phyloP scores from a whole-genome alignment of 2,888 invertebrate species.

The Rhopalosiphum nymphaeae region DNA sequence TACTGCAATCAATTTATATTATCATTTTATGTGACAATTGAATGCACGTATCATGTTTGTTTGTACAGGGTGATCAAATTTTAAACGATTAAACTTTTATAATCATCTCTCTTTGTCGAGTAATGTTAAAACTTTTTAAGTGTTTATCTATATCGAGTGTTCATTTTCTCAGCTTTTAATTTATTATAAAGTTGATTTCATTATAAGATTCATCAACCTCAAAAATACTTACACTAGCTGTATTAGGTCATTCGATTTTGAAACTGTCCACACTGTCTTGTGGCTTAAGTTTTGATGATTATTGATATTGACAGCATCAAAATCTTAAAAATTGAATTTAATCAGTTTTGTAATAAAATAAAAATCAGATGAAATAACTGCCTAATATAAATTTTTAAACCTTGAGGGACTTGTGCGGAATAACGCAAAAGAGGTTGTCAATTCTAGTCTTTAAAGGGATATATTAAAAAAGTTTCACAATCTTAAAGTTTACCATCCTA shows the following conservation, averaged over 20 bases:
- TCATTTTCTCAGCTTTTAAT: neutral
- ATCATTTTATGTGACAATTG: slow-evolving; percentile 10
- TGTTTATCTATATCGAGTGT: neutral
- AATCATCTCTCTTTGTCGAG: neutral
- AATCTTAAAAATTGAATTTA: neutral
- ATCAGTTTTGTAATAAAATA: neutral
- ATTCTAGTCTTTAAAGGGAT: neutral
- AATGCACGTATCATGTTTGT: neutral
- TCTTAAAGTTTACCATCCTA: neutral
- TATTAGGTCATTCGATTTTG: neutral
- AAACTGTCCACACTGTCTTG: neutral
- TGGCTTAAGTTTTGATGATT: neutral
- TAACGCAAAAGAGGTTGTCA: neutral
- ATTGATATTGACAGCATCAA: neutral
- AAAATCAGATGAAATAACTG: neutral
- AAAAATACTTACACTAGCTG: neutral
- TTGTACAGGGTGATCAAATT: neutral
- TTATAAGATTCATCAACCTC: neutral
- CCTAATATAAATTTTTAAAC: neutral
- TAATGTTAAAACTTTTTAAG: neutral
- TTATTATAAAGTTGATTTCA: neutral
- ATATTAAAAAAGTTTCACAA: neutral
- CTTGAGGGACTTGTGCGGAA: neutral
- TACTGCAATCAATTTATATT: slow-evolving; percentile 32
- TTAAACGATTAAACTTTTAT: neutral